Conservation (phyloP, 2,888 invertebrate genomes). For the Dichetophora obliterata region DNA sequence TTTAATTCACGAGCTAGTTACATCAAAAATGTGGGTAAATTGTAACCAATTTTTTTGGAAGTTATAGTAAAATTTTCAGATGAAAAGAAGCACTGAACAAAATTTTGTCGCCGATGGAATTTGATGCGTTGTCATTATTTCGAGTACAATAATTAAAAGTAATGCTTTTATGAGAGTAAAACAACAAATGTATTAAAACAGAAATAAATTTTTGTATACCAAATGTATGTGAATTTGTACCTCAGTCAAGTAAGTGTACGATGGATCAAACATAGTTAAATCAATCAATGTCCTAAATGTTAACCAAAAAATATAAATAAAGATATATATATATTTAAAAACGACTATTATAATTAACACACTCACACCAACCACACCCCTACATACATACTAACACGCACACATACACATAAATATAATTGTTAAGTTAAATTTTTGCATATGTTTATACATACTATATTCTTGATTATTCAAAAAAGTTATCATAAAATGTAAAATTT, state of each 20-base stretch:
- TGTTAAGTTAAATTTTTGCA: background rate
- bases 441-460: background rate
- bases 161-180: background rate
- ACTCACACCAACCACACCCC: background rate
- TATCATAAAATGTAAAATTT: conserved; percentile 7
- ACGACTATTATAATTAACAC: too few relatives aligned
- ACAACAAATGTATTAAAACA: background rate
- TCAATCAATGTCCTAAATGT: background rate
- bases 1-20: too few relatives aligned
- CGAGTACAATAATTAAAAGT: conserved; percentile 20
- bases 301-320: too few relatives aligned
- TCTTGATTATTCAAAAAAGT: background rate
- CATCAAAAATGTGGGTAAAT: background rate
- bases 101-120: background rate
- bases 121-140: conserved; percentile 5
- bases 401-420: background rate
- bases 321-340: too few relatives aligned
- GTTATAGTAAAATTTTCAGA: background rate
- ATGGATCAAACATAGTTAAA: too few relatives aligned
- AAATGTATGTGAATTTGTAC: conserved; percentile 34
- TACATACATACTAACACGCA: background rate
- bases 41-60: background rate
- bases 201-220: background rate
- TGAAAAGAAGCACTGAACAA: background rate
- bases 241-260: conserved; percentile 16